Conservation (phyloP, 1,140 invertebrate species). For the Procambarus virginalis region DNA sequence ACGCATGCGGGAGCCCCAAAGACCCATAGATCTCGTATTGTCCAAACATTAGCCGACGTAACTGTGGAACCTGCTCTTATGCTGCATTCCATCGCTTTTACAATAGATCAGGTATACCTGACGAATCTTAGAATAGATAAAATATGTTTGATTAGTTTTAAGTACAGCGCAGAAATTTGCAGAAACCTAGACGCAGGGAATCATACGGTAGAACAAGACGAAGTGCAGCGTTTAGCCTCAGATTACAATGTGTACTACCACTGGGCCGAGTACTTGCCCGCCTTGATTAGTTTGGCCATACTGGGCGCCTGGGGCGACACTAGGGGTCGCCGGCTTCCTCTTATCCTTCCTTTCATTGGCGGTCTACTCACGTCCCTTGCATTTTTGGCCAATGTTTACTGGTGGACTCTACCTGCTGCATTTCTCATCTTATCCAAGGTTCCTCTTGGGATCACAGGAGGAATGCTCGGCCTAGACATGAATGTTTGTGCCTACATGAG, state of each 20-base stretch:
- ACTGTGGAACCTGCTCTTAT: conserved; percentile 20
- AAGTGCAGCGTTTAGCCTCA: conserved; percentile 23
- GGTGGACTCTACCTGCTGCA: conserved; percentile 1
- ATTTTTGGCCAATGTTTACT: conserved; percentile 14
- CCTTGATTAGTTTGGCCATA: neutral
- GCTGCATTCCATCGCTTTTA: neutral
- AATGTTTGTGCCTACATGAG: neutral
- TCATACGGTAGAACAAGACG: conserved; percentile 7
- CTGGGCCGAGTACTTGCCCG: conserved; percentile 17
- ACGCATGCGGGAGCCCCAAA: neutral
- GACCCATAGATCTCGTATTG: neutral
- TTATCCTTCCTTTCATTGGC: neutral
- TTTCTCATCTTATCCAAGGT: neutral
- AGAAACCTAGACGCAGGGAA: conserved; percentile 8
- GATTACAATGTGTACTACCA: conserved; percentile 21
- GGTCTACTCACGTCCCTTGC: neutral
- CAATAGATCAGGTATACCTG: neutral
- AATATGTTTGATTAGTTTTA: conserved; percentile 6
- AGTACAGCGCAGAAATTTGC: conserved; percentile 1
- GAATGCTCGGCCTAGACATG: neutral
- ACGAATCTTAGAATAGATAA: conserved; percentile 18
- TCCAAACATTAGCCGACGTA: neutral
- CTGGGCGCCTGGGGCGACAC: conserved; percentile 2
- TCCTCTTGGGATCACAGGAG: conserved; percentile 2
- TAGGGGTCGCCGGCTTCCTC: conserved; percentile 14